Conservation (phyloP, 2,797 vertebrate genomes). For the Pseudochaenichthys georgianus region DNA sequence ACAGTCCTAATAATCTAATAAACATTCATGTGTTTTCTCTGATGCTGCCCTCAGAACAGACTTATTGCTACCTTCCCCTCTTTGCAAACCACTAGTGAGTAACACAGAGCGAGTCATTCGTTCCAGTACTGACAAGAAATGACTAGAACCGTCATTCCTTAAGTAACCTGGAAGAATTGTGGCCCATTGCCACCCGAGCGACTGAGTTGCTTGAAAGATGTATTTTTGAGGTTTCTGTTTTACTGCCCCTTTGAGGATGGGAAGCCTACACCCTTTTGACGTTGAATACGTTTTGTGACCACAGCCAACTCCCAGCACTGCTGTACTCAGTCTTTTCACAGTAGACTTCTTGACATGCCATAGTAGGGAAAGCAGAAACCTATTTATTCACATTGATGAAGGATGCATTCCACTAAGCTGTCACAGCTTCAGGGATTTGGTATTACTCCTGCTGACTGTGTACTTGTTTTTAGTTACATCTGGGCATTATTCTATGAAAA, state of each 20-base stretch:
- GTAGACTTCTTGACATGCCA: neutral
- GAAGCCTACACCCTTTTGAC: neutral
- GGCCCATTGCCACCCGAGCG: fast-evolving
- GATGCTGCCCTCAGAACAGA: too few relatives aligned
- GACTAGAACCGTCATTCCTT: neutral
- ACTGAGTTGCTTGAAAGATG: neutral
- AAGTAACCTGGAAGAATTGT: neutral
- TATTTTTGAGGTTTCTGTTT: neutral
- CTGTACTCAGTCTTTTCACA: neutral
- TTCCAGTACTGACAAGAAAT: neutral
- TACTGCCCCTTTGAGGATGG: neutral
- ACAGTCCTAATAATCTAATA: too few relatives aligned
- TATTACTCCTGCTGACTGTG: neutral
- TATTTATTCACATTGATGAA: neutral
- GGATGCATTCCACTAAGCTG: neutral
- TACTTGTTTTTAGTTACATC: neutral
- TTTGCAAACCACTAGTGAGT: neutral
- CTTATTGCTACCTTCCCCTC: neutral
- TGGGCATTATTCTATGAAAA: neutral
- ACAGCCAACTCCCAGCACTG: too few relatives aligned
- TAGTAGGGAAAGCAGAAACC: neutral
- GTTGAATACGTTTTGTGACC: too few relatives aligned
- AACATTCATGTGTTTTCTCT: neutral
- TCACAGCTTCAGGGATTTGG: neutral
- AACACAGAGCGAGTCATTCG: neutral